A percentile compares a stretch with the other conserved stretches of the same genome.
Conservation (phyloP, 1,140 invertebrate genomes). For the Neodiprion fabricii region DNA sequence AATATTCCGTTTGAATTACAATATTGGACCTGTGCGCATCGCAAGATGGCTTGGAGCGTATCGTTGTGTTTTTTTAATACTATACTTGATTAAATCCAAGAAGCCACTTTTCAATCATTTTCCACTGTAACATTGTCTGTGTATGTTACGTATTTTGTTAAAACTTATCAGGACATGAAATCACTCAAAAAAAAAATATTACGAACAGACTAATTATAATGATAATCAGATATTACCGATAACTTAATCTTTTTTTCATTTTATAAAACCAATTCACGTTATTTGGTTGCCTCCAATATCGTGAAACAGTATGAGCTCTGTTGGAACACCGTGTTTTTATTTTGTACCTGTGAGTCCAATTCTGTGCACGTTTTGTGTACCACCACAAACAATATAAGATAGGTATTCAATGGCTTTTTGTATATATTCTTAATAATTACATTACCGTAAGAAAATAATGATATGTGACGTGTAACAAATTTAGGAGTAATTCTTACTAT, state of each 20-base stretch:
- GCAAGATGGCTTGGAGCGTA: background rate
- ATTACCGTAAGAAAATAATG: slow-evolving; percentile 47
- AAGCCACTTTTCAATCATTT: slow-evolving; percentile 30
- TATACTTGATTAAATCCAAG: slow-evolving; percentile 32
- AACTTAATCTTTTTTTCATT: too few species aligned
- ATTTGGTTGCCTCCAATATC: background rate
- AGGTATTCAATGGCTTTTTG: slow-evolving; percentile 51
- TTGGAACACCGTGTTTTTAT: background rate
- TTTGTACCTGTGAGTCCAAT: background rate
- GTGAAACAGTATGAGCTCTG: background rate
- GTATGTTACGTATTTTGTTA: background rate
- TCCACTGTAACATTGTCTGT: background rate
- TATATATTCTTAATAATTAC: slow-evolving; percentile 56
- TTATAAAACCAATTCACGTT: background rate
- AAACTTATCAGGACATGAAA: background rate
- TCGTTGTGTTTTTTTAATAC: slow-evolving; percentile 21
- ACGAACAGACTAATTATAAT: background rate
- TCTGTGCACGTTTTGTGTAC: background rate
- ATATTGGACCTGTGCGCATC: background rate
- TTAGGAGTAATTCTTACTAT: slow-evolving; percentile 55
- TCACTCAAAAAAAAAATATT: background rate
- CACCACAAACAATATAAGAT: background rate
- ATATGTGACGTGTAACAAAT: slow-evolving; percentile 58
- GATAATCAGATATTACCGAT: background rate
- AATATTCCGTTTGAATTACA: background rate